Base-by-base conservation (phyloP, 2,113 vertebrate genomes). In the Bos javanicus region DNA sequence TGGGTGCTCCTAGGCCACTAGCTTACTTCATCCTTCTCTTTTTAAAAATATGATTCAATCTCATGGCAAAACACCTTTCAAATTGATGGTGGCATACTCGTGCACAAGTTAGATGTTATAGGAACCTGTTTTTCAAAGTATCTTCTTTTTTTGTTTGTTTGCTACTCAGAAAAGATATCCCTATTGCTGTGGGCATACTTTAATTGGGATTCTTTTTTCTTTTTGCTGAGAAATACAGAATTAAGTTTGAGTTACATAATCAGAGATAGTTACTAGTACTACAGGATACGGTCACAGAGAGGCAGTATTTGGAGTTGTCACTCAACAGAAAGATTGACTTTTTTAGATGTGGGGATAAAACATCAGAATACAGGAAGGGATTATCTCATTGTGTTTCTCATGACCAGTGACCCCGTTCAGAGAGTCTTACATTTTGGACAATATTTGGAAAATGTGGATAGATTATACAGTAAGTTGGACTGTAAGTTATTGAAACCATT, bases 401-500 rank as follows among this genome's bases (percentile, higher is more conserved):
- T 90, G 52, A 92, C 10, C 30, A 76, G 43, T 19, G 23, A 9
- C 2, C 2, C 6, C 28, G 94, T 93, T 17, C 60, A 80, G 36
- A 92, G 23, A 21, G 62, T 50, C 54, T 78, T 57, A 90, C 48
- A 50, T 62, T 94, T 85, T 96, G 62, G 36, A 62, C 90, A 48
- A 36, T 81, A 95, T 90, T 95, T 97, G 76, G 78, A 87, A 97
- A 93, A 91, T 21, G 23, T 90, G 64, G 16, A 62, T 78, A 54
- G 54, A 76, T 57, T 54, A 10, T 60, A 21, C 36, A n/a, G 6
- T 56, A 23, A 90, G 86, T 74, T 94, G 50, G 28, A 94, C 60
- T 52, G 59, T 46, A 90, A 21, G 10, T 59, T 97, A 84, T 15
- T 90, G 87, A 93, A 87, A 74, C 33, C 28, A 64, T 4, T 74